A percentile compares a stretch with the other conserved stretches of the same genome.
Conservation (phyloP, 1,140 invertebrate genomes). For the Chymomyza costata region DNA sequence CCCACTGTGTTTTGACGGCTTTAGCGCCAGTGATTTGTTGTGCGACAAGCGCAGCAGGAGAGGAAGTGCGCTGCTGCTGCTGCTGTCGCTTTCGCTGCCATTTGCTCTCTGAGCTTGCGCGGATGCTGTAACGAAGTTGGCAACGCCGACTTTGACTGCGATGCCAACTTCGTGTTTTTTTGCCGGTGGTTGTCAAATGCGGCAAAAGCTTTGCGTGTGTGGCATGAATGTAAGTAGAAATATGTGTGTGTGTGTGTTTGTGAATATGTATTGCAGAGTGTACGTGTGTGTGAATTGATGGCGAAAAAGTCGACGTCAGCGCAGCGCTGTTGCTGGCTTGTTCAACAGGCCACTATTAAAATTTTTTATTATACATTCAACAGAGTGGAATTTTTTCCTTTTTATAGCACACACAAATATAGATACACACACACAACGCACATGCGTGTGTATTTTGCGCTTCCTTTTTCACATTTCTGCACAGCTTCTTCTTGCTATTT, state of each 20-base stretch:
- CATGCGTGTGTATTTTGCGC: constrained; percentile 12
- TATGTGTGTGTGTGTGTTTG: neutral
- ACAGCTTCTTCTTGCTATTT: constrained; percentile 39
- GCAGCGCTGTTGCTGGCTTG: constrained; percentile 47
- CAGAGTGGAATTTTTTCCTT: constrained; percentile 49
- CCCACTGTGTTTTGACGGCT: no score
- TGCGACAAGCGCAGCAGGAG: neutral
- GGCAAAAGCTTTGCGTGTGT: neutral
- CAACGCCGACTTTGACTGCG: neutral
- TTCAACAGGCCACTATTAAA: constrained; percentile 68
- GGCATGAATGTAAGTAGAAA: no score
- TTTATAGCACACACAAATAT: neutral
- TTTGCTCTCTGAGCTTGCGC: neutral
- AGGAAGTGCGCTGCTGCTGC: neutral
- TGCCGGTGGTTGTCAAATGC: constrained; percentile 29
- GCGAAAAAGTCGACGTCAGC: neutral
- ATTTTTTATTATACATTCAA: constrained; percentile 54
- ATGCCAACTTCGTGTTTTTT: constrained; percentile 24
- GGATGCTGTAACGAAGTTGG: neutral
- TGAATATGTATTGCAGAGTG: neutral
- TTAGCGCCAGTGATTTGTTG: constrained; percentile 4
- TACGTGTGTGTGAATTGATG: neutral
- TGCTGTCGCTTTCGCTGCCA: neutral
- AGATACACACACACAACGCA: constrained; percentile 4
- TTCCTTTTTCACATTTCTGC: constrained; percentile 14